These are phyloP conservation scores for Laticauda colubrina DNA, from an alignment of 2,113 vertebrate species.

Conservation along the genomic window DNA sequence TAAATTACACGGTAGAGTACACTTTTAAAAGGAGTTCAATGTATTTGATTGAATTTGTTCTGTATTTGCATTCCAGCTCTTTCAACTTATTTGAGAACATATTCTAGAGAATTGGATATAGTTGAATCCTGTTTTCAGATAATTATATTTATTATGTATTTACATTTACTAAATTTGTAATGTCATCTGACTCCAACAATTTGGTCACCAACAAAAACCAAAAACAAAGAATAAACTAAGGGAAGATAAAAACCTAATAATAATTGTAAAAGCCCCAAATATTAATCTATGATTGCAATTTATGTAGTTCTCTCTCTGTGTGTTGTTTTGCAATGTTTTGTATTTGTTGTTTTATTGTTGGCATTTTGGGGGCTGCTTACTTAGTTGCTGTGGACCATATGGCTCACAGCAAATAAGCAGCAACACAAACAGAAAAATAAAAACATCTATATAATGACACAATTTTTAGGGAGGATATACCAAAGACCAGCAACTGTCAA, in stretches of 20 bases:
- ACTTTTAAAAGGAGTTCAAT: background rate
- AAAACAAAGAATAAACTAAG: background rate
- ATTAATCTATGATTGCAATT: background rate
- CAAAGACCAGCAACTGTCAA: background rate
- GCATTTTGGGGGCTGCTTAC: background rate
- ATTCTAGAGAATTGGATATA: background rate
- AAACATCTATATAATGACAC: background rate
- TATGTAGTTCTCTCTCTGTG: background rate
- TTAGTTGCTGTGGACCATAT: background rate
- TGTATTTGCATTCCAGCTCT: background rate
- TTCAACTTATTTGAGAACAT: background rate
- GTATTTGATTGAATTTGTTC: background rate
- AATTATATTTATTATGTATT: background rate
- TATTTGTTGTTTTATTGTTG: background rate
- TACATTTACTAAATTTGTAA: background rate
- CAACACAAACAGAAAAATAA: background rate
- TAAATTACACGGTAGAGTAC: background rate
- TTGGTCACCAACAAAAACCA: background rate
- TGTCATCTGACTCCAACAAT: background rate
- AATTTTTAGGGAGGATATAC: background rate
- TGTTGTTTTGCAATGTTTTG: background rate
- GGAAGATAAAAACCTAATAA: background rate
- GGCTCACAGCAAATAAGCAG: background rate
- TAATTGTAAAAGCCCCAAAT: background rate
- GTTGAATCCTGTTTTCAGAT: background rate